phyloP scores from a whole-genome alignment of 2,113 vertebrate species.

The Ciconia boyciana region DNA sequence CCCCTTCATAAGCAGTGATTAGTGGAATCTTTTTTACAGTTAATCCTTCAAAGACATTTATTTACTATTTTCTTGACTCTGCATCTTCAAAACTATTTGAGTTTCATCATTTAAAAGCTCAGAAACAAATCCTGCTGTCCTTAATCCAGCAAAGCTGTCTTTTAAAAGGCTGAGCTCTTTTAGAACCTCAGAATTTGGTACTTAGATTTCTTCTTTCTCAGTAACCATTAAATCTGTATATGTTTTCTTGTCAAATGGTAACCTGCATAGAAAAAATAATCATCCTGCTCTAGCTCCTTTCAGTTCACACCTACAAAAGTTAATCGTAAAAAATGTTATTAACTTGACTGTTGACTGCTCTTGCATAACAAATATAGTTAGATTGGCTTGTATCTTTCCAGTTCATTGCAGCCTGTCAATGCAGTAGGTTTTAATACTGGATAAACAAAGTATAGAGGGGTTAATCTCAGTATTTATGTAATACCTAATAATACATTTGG shows the following conservation, averaged over 20 bases:
- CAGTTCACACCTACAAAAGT: background rate
- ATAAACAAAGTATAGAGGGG: background rate
- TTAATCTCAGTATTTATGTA: conserved; percentile 11
- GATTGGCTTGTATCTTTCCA: background rate
- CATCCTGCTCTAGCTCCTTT: background rate
- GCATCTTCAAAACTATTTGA: conserved; percentile 14
- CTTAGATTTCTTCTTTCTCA: background rate
- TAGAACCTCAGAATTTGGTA: background rate
- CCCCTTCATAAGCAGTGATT: conserved; percentile 42
- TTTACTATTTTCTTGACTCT: conserved; percentile 54
- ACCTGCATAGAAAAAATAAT: background rate
- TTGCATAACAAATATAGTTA: background rate
- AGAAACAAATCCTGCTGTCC: background rate
- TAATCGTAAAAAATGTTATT: background rate
- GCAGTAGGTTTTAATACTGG: background rate
- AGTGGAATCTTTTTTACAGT: conserved; percentile 5
- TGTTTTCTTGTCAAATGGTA: background rate
- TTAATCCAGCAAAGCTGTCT: background rate
- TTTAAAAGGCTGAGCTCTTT: background rate
- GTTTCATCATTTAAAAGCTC: conserved; percentile 7
- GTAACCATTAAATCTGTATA: background rate
- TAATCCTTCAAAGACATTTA: conserved; percentile 48
- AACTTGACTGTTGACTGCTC: background rate
- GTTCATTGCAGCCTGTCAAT: background rate
- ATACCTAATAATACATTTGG: background rate